These are phyloP conservation scores for Hemithea aestivaria DNA, from an alignment of 2,888 invertebrate genomes.

Conservation along the genomic window DNA sequence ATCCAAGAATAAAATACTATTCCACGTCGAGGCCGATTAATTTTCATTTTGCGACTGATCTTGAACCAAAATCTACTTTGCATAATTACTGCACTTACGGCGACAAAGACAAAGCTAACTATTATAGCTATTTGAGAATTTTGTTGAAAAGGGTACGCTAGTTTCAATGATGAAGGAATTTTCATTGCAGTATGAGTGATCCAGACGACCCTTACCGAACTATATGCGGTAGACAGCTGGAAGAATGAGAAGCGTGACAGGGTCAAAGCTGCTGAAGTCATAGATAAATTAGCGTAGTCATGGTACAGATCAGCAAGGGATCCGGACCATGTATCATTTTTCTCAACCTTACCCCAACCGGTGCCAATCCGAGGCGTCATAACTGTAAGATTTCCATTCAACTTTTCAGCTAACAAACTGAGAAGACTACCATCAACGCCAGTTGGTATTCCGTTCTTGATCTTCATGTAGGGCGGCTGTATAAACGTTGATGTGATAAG, in stretches of 20 bases:
- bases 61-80: conserved; percentile 34
- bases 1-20: conserved; percentile 52
- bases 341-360: conserved; percentile 54
- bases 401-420: conserved; percentile 38
- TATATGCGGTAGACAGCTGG: conserved; percentile 51
- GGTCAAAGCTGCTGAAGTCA: conserved; percentile 58
- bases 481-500: conserved; percentile 54
- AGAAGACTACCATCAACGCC: conserved; percentile 61
- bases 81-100: conserved; percentile 37
- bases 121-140: conserved; percentile 40
- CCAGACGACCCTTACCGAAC: conserved; percentile 44
- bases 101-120: conserved; percentile 42
- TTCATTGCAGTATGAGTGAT: conserved; percentile 46
- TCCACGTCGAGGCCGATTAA: conserved; percentile 26
- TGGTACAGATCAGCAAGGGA: conserved; percentile 56
- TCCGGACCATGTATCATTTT: conserved; percentile 56
- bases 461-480: conserved; percentile 53
- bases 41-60: conserved; percentile 24
- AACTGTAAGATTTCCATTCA: conserved; percentile 50
- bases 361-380: conserved; percentile 47
- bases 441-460: conserved; percentile 38
- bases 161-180: conserved; percentile 50
- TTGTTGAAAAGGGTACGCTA: conserved; percentile 50
- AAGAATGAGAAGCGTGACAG: conserved; percentile 45
- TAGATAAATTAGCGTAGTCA: conserved; percentile 59